A percentile compares a stretch with the other conserved stretches of the same genome.
These are phyloP conservation scores for Uloborus plumipes DNA, from an alignment of 2,888 invertebrate genomes.

Conservation along the genomic window DNA sequence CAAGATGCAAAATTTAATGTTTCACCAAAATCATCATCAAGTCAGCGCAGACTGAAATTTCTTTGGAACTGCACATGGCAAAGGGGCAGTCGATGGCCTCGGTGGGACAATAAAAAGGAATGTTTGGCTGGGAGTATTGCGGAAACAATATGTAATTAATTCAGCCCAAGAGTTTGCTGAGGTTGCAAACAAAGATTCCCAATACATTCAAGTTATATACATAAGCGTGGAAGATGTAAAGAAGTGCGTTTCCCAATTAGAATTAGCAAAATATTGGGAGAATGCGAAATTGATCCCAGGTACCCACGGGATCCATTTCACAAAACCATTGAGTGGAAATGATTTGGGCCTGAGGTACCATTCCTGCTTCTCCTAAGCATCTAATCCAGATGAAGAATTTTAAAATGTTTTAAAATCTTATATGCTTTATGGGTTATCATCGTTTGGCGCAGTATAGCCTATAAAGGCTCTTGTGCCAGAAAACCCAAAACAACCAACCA, in stretches of 20 bases:
- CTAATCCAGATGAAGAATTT: too few species aligned
- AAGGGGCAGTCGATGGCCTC: background rate
- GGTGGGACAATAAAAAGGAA: background rate
- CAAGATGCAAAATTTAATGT: background rate
- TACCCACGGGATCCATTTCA: too few species aligned
- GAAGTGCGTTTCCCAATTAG: too few species aligned
- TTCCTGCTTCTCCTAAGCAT: too few species aligned
- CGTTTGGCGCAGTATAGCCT: too few species aligned
- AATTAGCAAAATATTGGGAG: background rate
- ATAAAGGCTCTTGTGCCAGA: too few species aligned
- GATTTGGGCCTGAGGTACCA: too few species aligned
- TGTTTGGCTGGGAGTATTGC: background rate
- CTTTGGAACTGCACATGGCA: constrained; percentile 1
- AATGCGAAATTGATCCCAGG: background rate
- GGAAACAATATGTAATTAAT: background rate
- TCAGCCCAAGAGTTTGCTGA: background rate
- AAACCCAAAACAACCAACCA: too few species aligned
- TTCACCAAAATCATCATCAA: background rate
- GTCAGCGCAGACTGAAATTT: background rate
- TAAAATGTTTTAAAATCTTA: too few species aligned
- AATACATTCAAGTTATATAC: background rate
- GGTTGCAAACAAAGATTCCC: background rate
- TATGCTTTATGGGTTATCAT: too few species aligned
- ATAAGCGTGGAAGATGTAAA: background rate
- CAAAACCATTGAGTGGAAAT: too few species aligned